Evolutionary conservation across 2,888 invertebrate species (phyloP), one percentile per base, ranked within the genome.

Genomic region (Eupithecia pulchellata): DNA sequence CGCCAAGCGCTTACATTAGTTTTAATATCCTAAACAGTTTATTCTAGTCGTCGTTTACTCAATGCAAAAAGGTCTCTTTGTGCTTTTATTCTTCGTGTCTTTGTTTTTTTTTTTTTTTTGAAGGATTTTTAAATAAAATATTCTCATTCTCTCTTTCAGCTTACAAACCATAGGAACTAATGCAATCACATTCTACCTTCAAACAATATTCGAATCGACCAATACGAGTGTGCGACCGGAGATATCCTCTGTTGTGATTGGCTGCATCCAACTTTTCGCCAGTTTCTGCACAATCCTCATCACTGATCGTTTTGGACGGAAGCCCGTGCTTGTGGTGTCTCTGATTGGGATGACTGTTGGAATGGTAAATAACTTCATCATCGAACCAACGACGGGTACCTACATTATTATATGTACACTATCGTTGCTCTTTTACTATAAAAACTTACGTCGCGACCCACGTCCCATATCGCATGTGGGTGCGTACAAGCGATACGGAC

Each of bases 251-350:
- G 69, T 67, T 0, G 64, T 78, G n/a, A 72, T 75, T 8, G 77
- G 77, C 0, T 68, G 65, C 4, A 71, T 75, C 17, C 69, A 76
- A 11, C 30, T 77, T 4, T 20, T 74, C 4, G 75, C 74, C 0
- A 68, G 75, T 34, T 30, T 66, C 1, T 70, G 71, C 36, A 74
- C 77, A 0, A 64, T 75, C 2, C 63, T 74, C 1, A 14, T 76
- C 61, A 71, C 74, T 0, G 78, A 78, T 27, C 55, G 64, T 1
- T 76, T 72, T 69, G 78, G 76, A 5, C 69, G 78, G 17, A 78
- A 78, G 42, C 75, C 75, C 2, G 64, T 78, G 4, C 55, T 78
- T 52, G 36, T 57, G 0, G 25, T 70, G 0, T 68, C 76, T 17
- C 60, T 76, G 17, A 29, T 68, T 11, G 69, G 75, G 5, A 73